Percentiles rank a stretch among this genome's conserved stretches.
Evolutionary conservation across 92 coral and sea anemone species (phyloP).

Genomic region (Porites evermanni): DNA sequence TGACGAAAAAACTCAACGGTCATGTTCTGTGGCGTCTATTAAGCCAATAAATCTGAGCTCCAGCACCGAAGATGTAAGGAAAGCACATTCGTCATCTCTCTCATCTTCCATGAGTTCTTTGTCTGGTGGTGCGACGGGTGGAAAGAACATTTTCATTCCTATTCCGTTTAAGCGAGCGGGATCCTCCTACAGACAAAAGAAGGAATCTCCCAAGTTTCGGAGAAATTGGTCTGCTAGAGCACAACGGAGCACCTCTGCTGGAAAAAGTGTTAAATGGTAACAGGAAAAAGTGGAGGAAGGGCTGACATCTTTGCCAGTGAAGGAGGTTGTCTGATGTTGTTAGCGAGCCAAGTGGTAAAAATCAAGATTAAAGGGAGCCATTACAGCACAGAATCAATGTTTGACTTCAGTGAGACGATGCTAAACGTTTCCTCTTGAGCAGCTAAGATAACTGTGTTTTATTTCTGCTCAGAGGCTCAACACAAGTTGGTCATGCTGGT

Average conservation of each 20-base stretch:
- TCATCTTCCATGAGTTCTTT: slow-evolving; percentile 89
- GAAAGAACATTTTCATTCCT: slow-evolving; percentile 65
- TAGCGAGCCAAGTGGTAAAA: background rate
- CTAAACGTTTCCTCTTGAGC: background rate
- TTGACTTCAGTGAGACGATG: background rate
- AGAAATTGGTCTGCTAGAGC: slow-evolving; percentile 43
- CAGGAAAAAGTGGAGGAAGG: background rate
- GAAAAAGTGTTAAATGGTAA: slow-evolving; percentile 24
- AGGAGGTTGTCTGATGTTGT: background rate
- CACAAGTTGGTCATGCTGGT: background rate
- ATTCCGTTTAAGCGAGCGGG: slow-evolving; percentile 84
- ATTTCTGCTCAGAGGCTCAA: background rate
- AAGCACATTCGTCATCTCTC: slow-evolving; percentile 52
- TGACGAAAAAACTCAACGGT: slow-evolving; percentile 70
- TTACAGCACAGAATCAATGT: background rate
- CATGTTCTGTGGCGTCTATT: slow-evolving; percentile 67
- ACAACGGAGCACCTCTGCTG: slow-evolving; percentile 31
- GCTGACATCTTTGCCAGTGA: background rate
- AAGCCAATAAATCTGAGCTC: slow-evolving; percentile 77
- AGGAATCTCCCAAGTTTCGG: slow-evolving; percentile 41
- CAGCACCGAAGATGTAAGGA: slow-evolving; percentile 70
- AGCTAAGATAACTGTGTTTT: background rate
- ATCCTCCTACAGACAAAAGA: slow-evolving; percentile 82
- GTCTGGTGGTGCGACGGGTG: slow-evolving; percentile 66
- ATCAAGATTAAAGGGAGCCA: background rate